These are phyloP conservation scores for Rousettus leschenaultii DNA, from an alignment of 2,113 vertebrate species.

Conservation along the genomic window DNA sequence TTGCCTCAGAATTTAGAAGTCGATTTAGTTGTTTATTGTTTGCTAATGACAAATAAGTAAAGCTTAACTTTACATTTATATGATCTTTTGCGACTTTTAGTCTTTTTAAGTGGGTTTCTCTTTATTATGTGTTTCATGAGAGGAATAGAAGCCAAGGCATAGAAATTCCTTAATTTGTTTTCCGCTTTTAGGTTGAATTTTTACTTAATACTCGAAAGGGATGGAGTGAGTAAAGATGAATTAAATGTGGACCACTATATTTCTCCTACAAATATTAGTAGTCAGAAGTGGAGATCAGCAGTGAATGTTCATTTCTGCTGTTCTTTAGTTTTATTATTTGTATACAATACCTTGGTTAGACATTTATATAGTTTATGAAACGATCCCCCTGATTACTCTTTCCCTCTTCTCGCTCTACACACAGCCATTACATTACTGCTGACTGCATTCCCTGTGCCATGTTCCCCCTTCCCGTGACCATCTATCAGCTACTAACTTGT, in stretches of 20 bases:
- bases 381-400: too few relatives aligned
- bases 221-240: neutral
- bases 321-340: neutral
- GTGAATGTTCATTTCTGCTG: neutral
- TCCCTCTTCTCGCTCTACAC: too few relatives aligned
- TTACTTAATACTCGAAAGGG: constrained; percentile 21
- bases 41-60: constrained; percentile 18
- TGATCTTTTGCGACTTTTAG: neutral
- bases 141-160: neutral
- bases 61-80: neutral
- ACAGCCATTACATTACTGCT: too few relatives aligned
- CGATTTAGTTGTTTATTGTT: neutral
- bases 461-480: too few relatives aligned
- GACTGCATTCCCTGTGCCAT: too few relatives aligned
- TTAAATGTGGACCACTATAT: neutral
- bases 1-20: neutral
- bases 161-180: constrained; percentile 7
- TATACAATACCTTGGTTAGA: too few relatives aligned
- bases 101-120: neutral
- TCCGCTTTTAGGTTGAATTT: neutral
- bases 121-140: neutral
- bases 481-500: too few relatives aligned
- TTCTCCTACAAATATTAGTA: neutral
- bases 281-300: neutral
- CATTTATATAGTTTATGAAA: too few relatives aligned